Evolutionary conservation across 2,888 invertebrate genomes (phyloP).

Genomic region (Hypena proboscidalis): DNA sequence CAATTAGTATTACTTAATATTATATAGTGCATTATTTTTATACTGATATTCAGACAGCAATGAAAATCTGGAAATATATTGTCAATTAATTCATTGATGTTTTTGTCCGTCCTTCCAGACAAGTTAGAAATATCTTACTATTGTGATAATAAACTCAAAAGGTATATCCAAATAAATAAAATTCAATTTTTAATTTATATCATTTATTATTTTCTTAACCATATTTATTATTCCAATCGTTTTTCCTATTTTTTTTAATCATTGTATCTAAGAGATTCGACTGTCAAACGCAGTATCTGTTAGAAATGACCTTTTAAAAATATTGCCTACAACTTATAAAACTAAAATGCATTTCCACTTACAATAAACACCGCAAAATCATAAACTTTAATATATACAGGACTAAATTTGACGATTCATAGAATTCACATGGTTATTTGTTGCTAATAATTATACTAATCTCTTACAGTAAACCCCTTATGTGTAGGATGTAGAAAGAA

Average conservation of each 20-base stretch:
- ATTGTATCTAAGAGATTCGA: constrained; percentile 83
- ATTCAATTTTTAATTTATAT: constrained; percentile 69
- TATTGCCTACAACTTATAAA: constrained; percentile 84
- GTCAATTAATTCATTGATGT: constrained; percentile 5
- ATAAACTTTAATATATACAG: constrained; percentile 80
- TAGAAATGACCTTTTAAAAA: constrained; percentile 82
- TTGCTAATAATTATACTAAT: constrained; percentile 62
- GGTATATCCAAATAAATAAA: constrained; percentile 35
- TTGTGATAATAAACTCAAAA: constrained; percentile 22
- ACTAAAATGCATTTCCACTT: constrained; percentile 84
- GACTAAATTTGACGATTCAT: constrained; percentile 78
- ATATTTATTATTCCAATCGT: constrained; percentile 83
- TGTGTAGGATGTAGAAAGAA: constrained; percentile 60
- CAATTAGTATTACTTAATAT: constrained; percentile 11
- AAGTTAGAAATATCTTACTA: constrained; percentile 9
- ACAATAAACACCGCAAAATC: constrained; percentile 80
- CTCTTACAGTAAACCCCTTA: constrained; percentile 69
- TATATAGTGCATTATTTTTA: background rate
- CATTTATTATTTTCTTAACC: constrained; percentile 85
- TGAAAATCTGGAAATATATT: background rate
- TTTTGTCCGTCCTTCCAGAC: constrained; percentile 41
- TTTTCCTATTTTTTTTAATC: constrained; percentile 83
- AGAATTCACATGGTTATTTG: constrained; percentile 74
- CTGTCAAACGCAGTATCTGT: constrained; percentile 75
- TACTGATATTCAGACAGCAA: background rate